Percentiles rank a stretch among this genome's conserved stretches.
Evolutionary conservation across 2,113 vertebrate species (phyloP).

Genomic region (Oreotrochilus melanogaster): DNA sequence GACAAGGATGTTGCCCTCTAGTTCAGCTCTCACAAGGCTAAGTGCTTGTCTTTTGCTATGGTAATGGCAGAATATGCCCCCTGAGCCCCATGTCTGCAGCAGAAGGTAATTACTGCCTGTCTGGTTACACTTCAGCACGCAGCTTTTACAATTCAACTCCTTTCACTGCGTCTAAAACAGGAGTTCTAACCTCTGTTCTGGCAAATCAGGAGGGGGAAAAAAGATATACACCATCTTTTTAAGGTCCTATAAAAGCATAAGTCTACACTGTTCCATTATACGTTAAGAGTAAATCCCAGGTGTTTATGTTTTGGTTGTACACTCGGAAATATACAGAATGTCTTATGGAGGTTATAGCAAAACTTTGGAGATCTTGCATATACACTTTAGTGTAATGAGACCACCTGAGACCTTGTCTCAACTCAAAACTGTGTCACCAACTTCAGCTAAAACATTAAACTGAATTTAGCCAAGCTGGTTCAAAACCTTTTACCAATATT

Average conservation of each 20-base stretch:
- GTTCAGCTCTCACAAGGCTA: not conserved
- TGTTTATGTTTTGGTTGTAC: not conserved
- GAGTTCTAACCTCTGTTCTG: not conserved
- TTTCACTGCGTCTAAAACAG: not conserved
- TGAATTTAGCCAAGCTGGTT: not conserved
- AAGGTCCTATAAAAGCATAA: not conserved
- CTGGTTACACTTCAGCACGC: not conserved
- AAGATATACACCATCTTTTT: not conserved
- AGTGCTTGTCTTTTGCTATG: not conserved
- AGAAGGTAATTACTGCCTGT: not conserved
- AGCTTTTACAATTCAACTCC: not conserved
- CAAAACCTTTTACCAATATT: not conserved
- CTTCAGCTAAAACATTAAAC: not conserved
- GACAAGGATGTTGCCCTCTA: not conserved
- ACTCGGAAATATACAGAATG: not conserved
- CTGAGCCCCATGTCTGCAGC: not conserved
- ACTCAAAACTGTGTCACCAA: not conserved
- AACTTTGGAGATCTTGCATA: not conserved
- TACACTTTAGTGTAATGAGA: not conserved
- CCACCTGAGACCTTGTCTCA: not conserved
- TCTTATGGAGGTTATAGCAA: accelerated
- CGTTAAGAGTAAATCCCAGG: not conserved
- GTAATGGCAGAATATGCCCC: not conserved
- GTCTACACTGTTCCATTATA: not conserved
- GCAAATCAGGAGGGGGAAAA: not conserved